Evolutionary conservation across 2,113 vertebrate genomes (phyloP).

Genomic region (Vidua macroura): DNA sequence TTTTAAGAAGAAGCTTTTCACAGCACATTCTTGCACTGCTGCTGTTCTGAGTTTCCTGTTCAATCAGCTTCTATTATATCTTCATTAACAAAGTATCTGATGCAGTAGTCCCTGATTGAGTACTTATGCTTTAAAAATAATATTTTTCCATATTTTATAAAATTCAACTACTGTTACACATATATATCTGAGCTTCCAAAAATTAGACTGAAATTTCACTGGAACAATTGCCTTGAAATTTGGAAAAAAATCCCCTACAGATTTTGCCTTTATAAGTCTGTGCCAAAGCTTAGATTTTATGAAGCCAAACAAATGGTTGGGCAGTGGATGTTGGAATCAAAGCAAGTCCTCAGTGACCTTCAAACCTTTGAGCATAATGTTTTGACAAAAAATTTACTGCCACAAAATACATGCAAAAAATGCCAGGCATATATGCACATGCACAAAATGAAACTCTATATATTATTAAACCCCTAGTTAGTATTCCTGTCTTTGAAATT

Average conservation of each 20-base stretch:
- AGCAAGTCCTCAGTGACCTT: background rate
- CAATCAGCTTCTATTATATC: background rate
- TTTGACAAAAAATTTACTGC: background rate
- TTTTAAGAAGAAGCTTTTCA: background rate
- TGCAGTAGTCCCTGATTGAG: background rate
- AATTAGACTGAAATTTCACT: background rate
- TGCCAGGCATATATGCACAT: background rate
- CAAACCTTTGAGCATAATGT: background rate
- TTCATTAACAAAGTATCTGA: background rate
- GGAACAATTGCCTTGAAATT: background rate
- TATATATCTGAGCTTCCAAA: background rate
- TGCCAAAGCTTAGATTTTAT: background rate
- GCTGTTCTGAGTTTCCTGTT: background rate
- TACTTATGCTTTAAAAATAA: background rate
- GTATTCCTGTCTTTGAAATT: background rate
- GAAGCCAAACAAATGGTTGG: background rate
- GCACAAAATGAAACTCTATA: background rate
- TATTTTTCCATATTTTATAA: background rate
- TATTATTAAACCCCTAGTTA: background rate
- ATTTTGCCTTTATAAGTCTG: background rate
- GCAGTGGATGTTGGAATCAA: background rate
- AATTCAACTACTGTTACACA: background rate
- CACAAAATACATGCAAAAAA: background rate
- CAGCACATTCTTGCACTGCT: background rate
- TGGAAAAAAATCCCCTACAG: background rate